These are phyloP conservation scores for Equus quagga DNA, from an alignment of 2,113 vertebrate genomes.

Conservation along the genomic window DNA sequence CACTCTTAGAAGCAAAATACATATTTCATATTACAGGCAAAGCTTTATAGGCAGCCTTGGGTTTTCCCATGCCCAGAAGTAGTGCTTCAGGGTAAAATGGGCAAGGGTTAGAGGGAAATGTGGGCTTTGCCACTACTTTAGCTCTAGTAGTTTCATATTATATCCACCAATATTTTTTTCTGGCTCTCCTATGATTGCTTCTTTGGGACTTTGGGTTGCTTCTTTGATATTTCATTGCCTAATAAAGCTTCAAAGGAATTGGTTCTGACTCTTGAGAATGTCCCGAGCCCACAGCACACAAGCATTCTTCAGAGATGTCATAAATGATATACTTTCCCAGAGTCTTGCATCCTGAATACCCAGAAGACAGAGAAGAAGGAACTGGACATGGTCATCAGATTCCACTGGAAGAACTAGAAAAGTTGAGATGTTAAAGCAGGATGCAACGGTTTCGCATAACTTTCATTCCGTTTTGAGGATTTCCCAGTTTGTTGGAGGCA, in stretches of 20 bases:
- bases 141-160: neutral
- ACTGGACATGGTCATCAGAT: neutral
- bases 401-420: neutral
- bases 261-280: neutral
- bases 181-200: neutral
- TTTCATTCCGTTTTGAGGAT: neutral
- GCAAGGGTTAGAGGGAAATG: neutral
- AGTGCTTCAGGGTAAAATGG: neutral
- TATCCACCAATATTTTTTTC: neutral
- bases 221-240: neutral
- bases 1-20: neutral
- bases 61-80: neutral
- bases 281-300: neutral
- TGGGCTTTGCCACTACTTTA: neutral
- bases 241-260: neutral
- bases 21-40: neutral
- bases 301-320: neutral
- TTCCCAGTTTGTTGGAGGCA: neutral
- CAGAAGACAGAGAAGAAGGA: neutral
- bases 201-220: neutral
- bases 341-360: neutral
- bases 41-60: neutral
- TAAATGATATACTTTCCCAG: neutral
- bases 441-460: neutral
- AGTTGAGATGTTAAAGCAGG: conserved; percentile 1